Percentiles rank a stretch among this genome's conserved stretches.
phyloP scores from a whole-genome alignment of 2,113 vertebrate genomes.

The Ellobius talpinus region DNA sequence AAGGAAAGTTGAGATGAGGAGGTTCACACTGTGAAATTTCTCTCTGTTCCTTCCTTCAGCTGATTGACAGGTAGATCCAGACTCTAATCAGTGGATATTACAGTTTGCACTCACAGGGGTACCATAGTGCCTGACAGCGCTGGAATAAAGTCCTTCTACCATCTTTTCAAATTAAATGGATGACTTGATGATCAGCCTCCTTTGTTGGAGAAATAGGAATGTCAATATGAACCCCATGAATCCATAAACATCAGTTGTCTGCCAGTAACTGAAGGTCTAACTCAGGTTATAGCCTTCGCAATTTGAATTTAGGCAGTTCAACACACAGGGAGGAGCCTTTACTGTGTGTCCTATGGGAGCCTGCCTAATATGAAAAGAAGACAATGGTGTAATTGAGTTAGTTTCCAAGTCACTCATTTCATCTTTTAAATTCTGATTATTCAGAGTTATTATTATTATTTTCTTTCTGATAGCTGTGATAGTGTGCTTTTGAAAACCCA shows the following conservation, averaged over 20 bases:
- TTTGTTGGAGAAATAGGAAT: conserved; percentile 40
- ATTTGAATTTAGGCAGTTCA: not conserved
- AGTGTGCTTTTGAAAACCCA: not conserved
- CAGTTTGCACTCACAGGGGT: not conserved
- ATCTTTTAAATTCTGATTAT: not conserved
- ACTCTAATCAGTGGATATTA: conserved; percentile 12
- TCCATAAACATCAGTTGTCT: not conserved
- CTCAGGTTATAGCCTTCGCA: conserved; percentile 25
- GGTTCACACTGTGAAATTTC: not conserved
- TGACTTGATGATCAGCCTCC: not conserved
- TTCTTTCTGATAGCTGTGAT: not conserved
- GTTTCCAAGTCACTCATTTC: not conserved
- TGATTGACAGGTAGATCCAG: conserved; percentile 21
- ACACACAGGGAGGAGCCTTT: not conserved
- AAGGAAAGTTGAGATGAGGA: not conserved
- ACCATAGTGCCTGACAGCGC: not conserved
- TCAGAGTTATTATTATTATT: not conserved
- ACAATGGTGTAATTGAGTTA: not conserved
- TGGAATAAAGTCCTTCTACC: not conserved
- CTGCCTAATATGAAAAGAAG: not conserved
- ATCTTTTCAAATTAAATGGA: conserved; percentile 42
- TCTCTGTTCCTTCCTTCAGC: not conserved
- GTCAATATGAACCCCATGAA: not conserved
- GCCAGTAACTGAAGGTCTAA: not conserved
- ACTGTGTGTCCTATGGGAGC: not conserved